Evolutionary conservation across 2,113 vertebrate species (phyloP), one percentile per base, ranked within the genome.

Genomic region (Myotis davidii): DNA sequence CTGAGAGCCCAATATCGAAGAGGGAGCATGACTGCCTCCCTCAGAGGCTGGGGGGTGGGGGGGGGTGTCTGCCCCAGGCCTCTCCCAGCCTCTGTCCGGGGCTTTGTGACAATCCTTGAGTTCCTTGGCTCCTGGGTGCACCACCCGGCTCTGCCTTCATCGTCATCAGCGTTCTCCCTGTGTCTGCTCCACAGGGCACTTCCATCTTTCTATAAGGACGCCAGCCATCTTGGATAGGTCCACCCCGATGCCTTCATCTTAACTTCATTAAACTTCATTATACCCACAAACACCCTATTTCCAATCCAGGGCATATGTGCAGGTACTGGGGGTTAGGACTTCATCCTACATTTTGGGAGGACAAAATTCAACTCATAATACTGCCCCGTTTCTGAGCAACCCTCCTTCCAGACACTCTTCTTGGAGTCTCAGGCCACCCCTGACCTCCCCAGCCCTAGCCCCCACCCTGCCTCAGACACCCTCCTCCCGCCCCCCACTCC

Each of bases 141-240:
- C 32, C 6, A 17, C 21, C 17, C 2, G 2, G 25, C 78, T 39
- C 69, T 23, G 34, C 25, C 13, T 27, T 56, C 39, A 61, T 27
- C 48, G 50, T 48, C 45, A 8, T 29, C 3, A n/a, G 11, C 0
- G 1, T 17, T 72, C 76, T 54, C 52, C 37, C 6, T 6, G 0
- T 64, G 52, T 90, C 70, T 12, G 14, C 29, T 50, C 34, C 42
- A 34, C 3, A 0, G 0, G 59, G 23, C 48, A 25, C n/a, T 79
- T 73, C 45, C 18, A 25, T 73, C 39, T 45, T 88, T 50, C 34
- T 12, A 4, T 34, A 67, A 73, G 20, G 77, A 90, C 25, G 17
- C 27, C 56, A 74, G 25, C 6, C 42, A 42, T 64, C 61, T 27
- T 56, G 37, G 56, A 13, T 16, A 39, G 69, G 10, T 32, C 14